phyloP scores from a whole-genome alignment of 2,113 vertebrate species.

The Megaceryle torquata region DNA sequence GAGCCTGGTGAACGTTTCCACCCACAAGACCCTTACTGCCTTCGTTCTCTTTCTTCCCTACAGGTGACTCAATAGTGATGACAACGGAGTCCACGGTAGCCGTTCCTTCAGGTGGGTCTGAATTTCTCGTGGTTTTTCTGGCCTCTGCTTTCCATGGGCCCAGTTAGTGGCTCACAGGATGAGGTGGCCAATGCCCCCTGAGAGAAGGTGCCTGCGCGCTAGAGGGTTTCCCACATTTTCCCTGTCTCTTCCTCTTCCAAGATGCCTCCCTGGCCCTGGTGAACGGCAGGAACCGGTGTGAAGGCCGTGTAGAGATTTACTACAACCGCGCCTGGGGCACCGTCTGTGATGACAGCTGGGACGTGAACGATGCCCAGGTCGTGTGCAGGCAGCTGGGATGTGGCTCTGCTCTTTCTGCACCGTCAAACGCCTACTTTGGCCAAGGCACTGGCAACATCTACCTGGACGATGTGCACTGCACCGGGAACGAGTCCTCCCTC shows the following conservation, averaged over 20 bases:
- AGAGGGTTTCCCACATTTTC: neutral
- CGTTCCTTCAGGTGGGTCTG: neutral
- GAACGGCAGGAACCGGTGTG: neutral
- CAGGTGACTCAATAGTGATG: neutral
- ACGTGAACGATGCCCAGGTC: neutral
- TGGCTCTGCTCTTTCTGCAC: slow-evolving; percentile 8
- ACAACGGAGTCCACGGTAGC: neutral
- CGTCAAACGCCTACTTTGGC: slow-evolving; percentile 7
- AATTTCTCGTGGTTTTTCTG: rapidly evolving
- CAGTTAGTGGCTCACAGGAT: rapidly evolving
- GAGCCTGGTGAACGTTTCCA: too few relatives aligned
- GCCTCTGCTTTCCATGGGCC: rapidly evolving
- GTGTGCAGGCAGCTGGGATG: slow-evolving; percentile 64
- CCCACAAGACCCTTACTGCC: neutral
- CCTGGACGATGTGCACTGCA: neutral
- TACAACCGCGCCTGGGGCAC: slow-evolving; percentile 16
- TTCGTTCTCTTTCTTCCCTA: neutral
- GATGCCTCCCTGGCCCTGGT: neutral
- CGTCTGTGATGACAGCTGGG: slow-evolving; percentile 60
- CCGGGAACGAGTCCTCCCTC: neutral
- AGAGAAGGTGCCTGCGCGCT: neutral
- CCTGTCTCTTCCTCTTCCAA: neutral
- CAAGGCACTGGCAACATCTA: neutral
- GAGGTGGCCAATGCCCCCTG: neutral
- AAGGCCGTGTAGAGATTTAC: slow-evolving; percentile 19